phyloP scores from a whole-genome alignment of 2,113 vertebrate genomes.

The Lamprotornis superbus region DNA sequence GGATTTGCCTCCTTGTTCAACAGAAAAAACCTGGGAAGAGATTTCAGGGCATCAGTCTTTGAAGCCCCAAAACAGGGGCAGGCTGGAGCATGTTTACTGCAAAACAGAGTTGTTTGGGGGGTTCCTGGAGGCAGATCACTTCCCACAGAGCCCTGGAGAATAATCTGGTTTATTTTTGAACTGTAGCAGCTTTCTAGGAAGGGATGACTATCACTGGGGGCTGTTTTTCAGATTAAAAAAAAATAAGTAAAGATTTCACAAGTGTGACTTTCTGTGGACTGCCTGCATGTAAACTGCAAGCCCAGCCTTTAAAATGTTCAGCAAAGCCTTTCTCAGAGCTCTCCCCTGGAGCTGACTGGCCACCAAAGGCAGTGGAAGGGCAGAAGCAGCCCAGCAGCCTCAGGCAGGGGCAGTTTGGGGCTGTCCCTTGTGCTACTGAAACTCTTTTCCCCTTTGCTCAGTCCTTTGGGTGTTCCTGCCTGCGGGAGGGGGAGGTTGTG shows the following conservation, averaged over 20 bases:
- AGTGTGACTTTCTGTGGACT: not conserved
- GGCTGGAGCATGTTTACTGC: not conserved
- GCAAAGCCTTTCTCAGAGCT: not conserved
- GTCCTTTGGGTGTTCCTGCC: accelerated
- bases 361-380: no score
- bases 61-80: not conserved
- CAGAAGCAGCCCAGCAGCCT: not conserved
- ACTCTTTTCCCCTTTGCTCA: not conserved
- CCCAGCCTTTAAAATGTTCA: not conserved
- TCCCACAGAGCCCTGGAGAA: not conserved
- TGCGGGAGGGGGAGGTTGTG: not conserved
- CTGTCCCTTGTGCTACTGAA: not conserved
- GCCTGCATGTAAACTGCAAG: not conserved
- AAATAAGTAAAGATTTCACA: not conserved
- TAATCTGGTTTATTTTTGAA: not conserved
- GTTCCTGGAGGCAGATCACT: not conserved
- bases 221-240: not conserved
- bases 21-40: not conserved
- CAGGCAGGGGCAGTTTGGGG: not conserved
- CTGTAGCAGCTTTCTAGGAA: not conserved
- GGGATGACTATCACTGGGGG: not conserved
- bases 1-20: not conserved
- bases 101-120: not conserved
- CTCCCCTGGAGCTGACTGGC: not conserved
- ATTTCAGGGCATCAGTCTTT: not conserved